Base-by-base conservation (phyloP, 2,113 vertebrate species). In the Corythornis madagascariensis region DNA sequence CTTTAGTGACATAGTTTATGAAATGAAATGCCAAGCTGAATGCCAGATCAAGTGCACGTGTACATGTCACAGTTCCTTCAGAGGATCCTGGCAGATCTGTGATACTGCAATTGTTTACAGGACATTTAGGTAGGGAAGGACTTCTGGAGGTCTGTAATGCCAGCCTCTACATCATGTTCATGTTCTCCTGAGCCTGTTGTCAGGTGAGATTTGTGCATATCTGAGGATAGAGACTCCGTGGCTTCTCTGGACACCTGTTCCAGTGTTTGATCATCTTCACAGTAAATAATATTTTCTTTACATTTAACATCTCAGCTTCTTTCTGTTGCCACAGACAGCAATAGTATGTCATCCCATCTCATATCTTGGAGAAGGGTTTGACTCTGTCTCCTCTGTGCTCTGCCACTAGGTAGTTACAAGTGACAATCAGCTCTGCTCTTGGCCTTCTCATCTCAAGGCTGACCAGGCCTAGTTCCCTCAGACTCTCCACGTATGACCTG, bases 401-500 rank as follows among this genome's bases (percentile, higher is more conserved):
- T 48, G 28, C 65, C 11, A 0, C 22, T 33, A 4, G 18, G 57
- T 60, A 26, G 18, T 43, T 64, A 26, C 11, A 61, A 29, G 50
- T 67, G 40, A 14, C 55, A 26, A 0, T 35, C 5, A 2, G 15
- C 31, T 59, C 31, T 92, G 21, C 43, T 17, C 12, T 40, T 35
- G 40, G 16, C 48, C 20, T 19, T 16, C 16, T 19, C 1, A 1
- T 35, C 29, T 20, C 28, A 4, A 14, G 53, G 61, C 57, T 82
- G 29, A 29, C 31, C 22, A 55, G 64, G 19, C 7, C 38, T 59
- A 7, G 13, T 42, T 55, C 79, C 48, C 19, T 38, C 45, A 40
- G 38, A 5, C 15, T 35, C 16, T 26, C 18, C 2, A 0, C 13
- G 4, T 4, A 1, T 3, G 11, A 31, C 14, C 33, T 65, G 6